A percentile compares a stretch with the other conserved stretches of the same genome.
These are phyloP conservation scores for Lomographa bimaculata DNA, from an alignment of 2,888 invertebrate genomes.

Conservation along the genomic window DNA sequence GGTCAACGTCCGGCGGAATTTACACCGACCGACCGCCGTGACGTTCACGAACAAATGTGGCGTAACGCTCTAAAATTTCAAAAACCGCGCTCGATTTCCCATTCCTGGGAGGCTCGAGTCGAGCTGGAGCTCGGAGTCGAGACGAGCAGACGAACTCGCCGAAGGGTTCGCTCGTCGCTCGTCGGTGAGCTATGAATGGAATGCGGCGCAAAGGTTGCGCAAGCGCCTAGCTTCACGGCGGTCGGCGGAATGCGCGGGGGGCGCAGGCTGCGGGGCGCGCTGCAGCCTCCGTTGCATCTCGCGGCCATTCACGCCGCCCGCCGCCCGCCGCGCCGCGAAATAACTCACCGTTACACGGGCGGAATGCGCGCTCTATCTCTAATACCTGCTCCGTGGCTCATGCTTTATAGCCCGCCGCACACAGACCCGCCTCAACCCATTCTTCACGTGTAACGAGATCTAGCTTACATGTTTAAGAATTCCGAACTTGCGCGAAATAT, in stretches of 20 bases:
- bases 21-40: constrained; percentile 73
- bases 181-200: constrained; percentile 78
- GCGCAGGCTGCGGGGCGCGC: constrained; percentile 56
- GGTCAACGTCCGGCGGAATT: constrained; percentile 79
- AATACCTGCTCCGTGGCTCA: constrained; percentile 45
- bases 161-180: constrained; percentile 47
- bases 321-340: constrained; percentile 61
- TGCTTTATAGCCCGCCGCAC: constrained; percentile 34
- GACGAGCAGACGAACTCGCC: constrained; percentile 34
- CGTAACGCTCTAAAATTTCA: constrained; percentile 77
- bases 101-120: constrained; percentile 60
- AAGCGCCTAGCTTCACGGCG: constrained; percentile 66
- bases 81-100: constrained; percentile 67
- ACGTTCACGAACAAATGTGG: constrained; percentile 78
- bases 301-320: constrained; percentile 76
- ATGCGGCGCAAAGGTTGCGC: constrained; percentile 79
- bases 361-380: constrained; percentile 78
- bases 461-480: constrained; percentile 28
- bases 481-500: too few species aligned
- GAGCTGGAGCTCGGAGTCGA: constrained; percentile 29
- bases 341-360: constrained; percentile 79
- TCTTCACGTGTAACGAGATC: constrained; percentile 24
- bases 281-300: constrained; percentile 73
- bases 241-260: constrained; percentile 59
- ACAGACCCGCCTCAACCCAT: constrained; percentile 47